Conservation (phyloP, 2,113 vertebrate genomes). For the Tapirus terrestris region DNA sequence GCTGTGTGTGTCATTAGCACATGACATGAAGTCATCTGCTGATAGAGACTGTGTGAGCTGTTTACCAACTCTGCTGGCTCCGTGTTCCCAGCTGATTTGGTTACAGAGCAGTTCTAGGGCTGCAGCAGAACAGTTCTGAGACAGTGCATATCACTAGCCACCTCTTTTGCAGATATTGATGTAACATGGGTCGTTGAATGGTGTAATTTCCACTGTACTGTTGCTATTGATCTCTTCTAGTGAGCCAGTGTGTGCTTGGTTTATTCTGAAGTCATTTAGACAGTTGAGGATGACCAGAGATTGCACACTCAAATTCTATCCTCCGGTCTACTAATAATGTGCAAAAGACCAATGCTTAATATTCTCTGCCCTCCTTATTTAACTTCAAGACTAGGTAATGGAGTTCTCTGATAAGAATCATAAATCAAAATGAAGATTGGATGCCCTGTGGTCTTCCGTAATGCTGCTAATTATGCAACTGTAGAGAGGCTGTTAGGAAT, state of each 20-base stretch:
- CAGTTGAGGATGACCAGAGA: conserved; percentile 29
- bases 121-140: background rate
- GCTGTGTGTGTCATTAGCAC: background rate
- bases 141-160: background rate
- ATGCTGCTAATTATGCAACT: background rate
- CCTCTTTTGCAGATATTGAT: conserved; percentile 62
- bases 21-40: background rate
- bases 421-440: conserved; percentile 44
- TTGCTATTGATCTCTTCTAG: conserved; percentile 56
- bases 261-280: conserved; percentile 54
- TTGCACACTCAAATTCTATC: conserved; percentile 47
- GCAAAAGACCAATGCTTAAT: background rate
- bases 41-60: background rate
- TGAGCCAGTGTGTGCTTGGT: conserved; percentile 56
- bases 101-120: background rate
- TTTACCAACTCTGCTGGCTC: background rate
- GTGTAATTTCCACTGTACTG: conserved; percentile 59
- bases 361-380: conserved; percentile 31
- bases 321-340: conserved; percentile 6
- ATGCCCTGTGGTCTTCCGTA: background rate
- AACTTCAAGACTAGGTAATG: background rate
- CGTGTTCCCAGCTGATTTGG: background rate
- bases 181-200: conserved; percentile 34
- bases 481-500: background rate
- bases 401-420: background rate